A percentile compares a stretch with the other conserved stretches of the same genome.
These are phyloP conservation scores for Cerceris ruficornis DNA, from an alignment of 2,888 invertebrate genomes.

Conservation along the genomic window DNA sequence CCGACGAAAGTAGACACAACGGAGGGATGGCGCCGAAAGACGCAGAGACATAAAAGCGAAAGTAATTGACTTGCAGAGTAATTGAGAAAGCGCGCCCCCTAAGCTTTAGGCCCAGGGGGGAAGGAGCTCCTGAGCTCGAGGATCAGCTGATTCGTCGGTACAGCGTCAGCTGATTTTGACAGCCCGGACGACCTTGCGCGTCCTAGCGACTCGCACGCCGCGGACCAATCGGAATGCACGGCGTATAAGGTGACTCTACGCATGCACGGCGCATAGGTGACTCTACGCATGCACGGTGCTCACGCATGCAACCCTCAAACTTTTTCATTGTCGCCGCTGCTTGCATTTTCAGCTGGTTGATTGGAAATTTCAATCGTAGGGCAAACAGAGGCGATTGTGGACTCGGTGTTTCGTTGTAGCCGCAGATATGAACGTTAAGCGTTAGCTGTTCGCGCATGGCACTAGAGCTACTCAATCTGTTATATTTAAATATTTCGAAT, in stretches of 20 bases:
- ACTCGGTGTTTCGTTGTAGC: no score
- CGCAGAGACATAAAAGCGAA: not conserved
- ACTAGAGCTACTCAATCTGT: no score
- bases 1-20: no score
- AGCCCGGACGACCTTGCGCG: slow-evolving; percentile 67
- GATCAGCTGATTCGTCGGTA: slow-evolving; percentile 70
- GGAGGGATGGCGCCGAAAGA: no score
- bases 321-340: not conserved
- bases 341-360: no score
- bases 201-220: slow-evolving; percentile 43
- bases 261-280: not conserved
- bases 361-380: no score
- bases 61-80: not conserved
- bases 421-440: no score
- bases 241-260: not conserved
- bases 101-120: not conserved
- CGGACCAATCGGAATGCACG: slow-evolving; percentile 18
- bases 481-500: no score
- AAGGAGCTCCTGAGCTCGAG: slow-evolving; percentile 36
- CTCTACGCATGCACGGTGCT: not conserved
- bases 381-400: no score
- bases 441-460: no score
- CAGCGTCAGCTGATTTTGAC: slow-evolving; percentile 76
- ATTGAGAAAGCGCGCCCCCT: not conserved
- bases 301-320: not conserved